phyloP scores from a whole-genome alignment of 23 tunicate genomes.

The Halocynthia roretzi region DNA sequence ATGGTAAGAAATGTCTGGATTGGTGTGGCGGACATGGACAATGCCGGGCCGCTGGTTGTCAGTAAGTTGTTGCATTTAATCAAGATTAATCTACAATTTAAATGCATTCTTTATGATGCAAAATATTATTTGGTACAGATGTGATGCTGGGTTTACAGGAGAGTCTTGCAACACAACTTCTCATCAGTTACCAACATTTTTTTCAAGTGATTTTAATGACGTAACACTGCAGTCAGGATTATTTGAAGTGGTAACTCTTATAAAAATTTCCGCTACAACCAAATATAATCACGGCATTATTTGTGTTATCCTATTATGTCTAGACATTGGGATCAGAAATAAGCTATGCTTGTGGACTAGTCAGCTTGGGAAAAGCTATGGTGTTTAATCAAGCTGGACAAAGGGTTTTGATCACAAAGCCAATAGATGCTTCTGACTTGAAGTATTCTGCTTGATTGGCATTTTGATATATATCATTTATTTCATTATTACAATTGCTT shows the following conservation, averaged over 20 bases:
- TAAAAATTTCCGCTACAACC: not conserved
- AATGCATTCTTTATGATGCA: not conserved
- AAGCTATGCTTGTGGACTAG: constrained; percentile 71
- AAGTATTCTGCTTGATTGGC: constrained; percentile 15
- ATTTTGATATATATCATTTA: constrained; percentile 4
- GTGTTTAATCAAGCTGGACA: constrained; percentile 36
- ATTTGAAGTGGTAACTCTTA: constrained; percentile 33
- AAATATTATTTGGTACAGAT: not conserved
- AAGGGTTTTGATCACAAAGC: constrained; percentile 44
- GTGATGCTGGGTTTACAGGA: constrained; percentile 51
- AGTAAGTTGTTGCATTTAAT: constrained; percentile 13
- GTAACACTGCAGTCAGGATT: not conserved
- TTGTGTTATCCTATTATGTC: not conserved
- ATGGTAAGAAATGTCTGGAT: constrained; percentile 37
- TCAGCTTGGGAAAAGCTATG: constrained; percentile 68
- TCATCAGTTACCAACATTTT: constrained; percentile 4
- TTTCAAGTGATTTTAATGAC: constrained; percentile 38
- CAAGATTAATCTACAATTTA: not conserved
- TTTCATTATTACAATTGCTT: not conserved
- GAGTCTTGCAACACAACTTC: constrained; percentile 32
- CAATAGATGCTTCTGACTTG: constrained; percentile 41
- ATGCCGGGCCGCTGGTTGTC: constrained; percentile 63
- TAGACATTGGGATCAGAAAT: constrained; percentile 40
- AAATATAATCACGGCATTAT: not conserved
- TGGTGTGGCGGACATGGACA: constrained; percentile 61